Evolutionary conservation across 1,140 invertebrate genomes (phyloP).

Genomic region (Drosophila willistoni): DNA sequence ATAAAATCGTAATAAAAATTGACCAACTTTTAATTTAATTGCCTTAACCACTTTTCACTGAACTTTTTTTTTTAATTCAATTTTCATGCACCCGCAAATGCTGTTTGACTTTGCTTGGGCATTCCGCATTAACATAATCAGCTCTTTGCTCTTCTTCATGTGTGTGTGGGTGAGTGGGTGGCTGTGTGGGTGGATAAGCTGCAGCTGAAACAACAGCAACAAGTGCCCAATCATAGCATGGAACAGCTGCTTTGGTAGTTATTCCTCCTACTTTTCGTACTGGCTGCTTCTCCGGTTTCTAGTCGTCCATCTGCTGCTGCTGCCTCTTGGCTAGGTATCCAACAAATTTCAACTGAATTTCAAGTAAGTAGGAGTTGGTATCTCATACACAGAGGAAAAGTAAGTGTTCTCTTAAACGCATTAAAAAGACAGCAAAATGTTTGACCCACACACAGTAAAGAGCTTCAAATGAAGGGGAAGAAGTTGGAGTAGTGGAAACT

Average conservation of each 20-base stretch:
- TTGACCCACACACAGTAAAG: slow-evolving; percentile 42
- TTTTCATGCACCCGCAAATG: slow-evolving; percentile 54
- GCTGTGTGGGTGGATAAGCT: slow-evolving; percentile 6
- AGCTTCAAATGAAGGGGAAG: slow-evolving; percentile 9
- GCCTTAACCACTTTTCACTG: slow-evolving; percentile 37
- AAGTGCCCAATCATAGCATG: slow-evolving; percentile 37
- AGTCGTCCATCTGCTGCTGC: background rate
- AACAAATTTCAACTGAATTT: slow-evolving; percentile 43
- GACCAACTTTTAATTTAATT: slow-evolving; percentile 77
- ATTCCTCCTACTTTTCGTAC: background rate
- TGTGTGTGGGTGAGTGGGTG: slow-evolving; percentile 10
- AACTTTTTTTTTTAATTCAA: slow-evolving; percentile 69
- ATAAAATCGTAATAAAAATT: slow-evolving; percentile 73
- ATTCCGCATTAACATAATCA: slow-evolving; percentile 73
- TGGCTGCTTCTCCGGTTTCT: background rate
- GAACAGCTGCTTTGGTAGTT: background rate
- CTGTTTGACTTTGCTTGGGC: slow-evolving; percentile 62
- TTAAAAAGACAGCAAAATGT: slow-evolving; percentile 58
- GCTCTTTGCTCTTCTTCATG: slow-evolving; percentile 46
- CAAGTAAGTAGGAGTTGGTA: slow-evolving; percentile 44
- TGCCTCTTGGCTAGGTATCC: slow-evolving; percentile 15
- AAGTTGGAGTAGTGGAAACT: background rate
- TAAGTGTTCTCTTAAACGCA: slow-evolving; percentile 72
- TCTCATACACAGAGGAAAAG: slow-evolving; percentile 44
- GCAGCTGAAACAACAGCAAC: slow-evolving; percentile 40